These are phyloP conservation scores for Drosophila sproati DNA, from an alignment of 1,140 invertebrate species.

Conservation along the genomic window DNA sequence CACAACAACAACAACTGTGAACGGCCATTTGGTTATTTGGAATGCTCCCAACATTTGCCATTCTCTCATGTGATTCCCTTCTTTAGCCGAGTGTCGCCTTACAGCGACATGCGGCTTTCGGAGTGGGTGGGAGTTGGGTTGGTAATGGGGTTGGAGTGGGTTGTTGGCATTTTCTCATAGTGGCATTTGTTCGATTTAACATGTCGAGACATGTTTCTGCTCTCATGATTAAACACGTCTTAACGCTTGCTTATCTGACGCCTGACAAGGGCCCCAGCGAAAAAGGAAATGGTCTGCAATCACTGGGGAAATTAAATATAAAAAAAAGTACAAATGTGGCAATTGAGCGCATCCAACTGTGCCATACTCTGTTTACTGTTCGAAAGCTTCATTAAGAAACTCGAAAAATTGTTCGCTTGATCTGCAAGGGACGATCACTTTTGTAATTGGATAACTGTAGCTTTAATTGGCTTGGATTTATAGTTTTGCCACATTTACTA, in stretches of 20 bases:
- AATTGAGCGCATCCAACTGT: not conserved
- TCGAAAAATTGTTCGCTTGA: not conserved
- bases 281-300: conserved; percentile 40
- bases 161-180: conserved; percentile 20
- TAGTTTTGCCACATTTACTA: too few species aligned
- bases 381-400: not conserved
- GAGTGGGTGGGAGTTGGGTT: not conserved
- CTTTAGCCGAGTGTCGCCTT: conserved; percentile 29
- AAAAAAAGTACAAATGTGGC: conserved; percentile 30
- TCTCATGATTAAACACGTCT: conserved; percentile 56
- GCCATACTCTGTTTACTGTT: not conserved
- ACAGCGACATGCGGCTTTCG: conserved; percentile 15
- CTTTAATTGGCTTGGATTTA: too few species aligned
- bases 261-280: conserved; percentile 17
- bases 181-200: conserved; percentile 28
- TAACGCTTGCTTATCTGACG: conserved; percentile 47
- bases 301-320: conserved; percentile 66
- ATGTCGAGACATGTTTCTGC: conserved; percentile 38
- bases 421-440: too few species aligned
- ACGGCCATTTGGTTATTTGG: conserved; percentile 40
- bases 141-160: not conserved
- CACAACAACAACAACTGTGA: conserved; percentile 9
- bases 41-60: conserved; percentile 6
- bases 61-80: conserved; percentile 17
- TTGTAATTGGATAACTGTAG: too few species aligned